A percentile compares a stretch with the other conserved stretches of the same genome.
Evolutionary conservation across 1,140 invertebrate genomes (phyloP).

Genomic region (Nixonia krombeini): DNA sequence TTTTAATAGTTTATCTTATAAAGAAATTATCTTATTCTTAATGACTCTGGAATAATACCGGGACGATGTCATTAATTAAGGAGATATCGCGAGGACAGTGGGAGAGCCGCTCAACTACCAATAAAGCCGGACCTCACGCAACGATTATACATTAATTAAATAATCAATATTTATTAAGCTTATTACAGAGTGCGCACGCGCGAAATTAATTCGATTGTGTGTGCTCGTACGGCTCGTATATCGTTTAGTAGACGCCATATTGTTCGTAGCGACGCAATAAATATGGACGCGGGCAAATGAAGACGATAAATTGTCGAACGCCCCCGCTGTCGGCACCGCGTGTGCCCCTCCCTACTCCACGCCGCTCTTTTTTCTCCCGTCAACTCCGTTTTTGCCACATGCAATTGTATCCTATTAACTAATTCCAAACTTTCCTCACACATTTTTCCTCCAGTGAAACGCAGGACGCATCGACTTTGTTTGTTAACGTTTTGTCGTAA

Average conservation of each 20-base stretch:
- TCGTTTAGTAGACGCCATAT: constrained; percentile 68
- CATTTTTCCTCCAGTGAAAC: too few relatives aligned
- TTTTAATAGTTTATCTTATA: too few relatives aligned
- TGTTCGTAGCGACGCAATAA: constrained; percentile 69
- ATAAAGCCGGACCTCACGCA: constrained; percentile 49
- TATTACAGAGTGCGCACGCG: constrained; percentile 54
- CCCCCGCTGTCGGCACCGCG: constrained; percentile 57
- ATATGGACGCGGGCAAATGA: constrained; percentile 67
- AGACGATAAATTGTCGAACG: constrained; percentile 69
- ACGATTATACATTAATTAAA: constrained; percentile 68
- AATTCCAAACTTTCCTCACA: too few relatives aligned
- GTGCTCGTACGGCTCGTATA: constrained; percentile 51
- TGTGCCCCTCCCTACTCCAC: constrained; percentile 11
- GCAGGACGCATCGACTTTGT: too few relatives aligned
- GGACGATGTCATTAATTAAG: constrained; percentile 48
- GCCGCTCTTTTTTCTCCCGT: constrained; percentile 2
- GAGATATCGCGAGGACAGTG: constrained; percentile 45
- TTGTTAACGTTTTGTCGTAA: too few relatives aligned
- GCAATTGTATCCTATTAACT: too few relatives aligned
- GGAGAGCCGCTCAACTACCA: constrained; percentile 55
- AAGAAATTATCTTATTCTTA: too few relatives aligned
- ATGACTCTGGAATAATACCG: constrained; percentile 23
- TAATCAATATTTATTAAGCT: constrained; percentile 70
- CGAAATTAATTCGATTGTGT: constrained; percentile 63
- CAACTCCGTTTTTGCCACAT: not conserved